phyloP scores from a whole-genome alignment of 2,113 vertebrate genomes.

The Holacanthus passer region DNA sequence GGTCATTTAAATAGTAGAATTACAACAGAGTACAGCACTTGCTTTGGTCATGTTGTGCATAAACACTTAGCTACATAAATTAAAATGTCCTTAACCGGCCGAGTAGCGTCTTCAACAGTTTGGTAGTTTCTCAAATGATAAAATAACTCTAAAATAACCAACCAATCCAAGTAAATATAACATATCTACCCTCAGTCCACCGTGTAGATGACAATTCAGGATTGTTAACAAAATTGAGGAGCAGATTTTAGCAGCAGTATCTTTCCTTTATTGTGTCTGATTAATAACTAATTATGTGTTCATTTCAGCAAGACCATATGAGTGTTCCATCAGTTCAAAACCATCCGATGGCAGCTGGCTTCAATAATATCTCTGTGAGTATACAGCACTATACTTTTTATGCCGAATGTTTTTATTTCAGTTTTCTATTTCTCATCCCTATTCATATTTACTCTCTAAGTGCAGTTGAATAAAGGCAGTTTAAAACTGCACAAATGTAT shows the following conservation, averaged over 20 bases:
- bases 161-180: neutral
- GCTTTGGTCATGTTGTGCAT: too few species aligned
- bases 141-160: neutral
- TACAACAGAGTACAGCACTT: neutral
- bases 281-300: neutral
- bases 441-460: neutral
- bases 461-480: neutral
- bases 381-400: neutral
- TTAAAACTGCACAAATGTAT: neutral
- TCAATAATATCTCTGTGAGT: constrained; percentile 72
- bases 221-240: neutral
- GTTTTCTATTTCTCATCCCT: neutral
- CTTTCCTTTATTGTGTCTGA: neutral
- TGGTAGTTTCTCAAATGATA: too few species aligned
- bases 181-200: neutral
- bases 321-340: neutral
- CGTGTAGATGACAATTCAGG: neutral
- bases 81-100: too few species aligned
- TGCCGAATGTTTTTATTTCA: neutral
- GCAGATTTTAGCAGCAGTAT: neutral
- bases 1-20: too few species aligned
- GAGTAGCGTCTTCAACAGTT: too few species aligned
- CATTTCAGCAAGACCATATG: constrained; percentile 51
- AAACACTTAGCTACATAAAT: too few species aligned
- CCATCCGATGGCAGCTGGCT: constrained; percentile 64